Evolutionary conservation across 2,113 vertebrate genomes (phyloP), one percentile per base, ranked within the genome.

Genomic region (Seriola dumerili): DNA sequence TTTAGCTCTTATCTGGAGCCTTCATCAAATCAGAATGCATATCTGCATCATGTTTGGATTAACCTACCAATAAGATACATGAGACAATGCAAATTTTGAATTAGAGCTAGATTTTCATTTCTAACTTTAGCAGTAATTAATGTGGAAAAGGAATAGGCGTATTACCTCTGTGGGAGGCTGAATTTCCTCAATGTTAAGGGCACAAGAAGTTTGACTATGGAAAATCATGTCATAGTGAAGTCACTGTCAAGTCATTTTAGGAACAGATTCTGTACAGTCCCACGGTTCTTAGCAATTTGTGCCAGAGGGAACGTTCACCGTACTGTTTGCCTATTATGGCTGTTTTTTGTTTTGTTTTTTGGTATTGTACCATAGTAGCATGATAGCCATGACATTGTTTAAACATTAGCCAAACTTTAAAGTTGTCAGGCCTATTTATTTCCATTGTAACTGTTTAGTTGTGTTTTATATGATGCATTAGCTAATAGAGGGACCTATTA

Each of bases 161-260:
- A 61, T 4, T 14, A 44, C 34, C 7, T 69, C 71, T 81, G 86
- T 88, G 46, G 84, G 86, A 79, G 68, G 86, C 16, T 67, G 32
- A 17, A 63, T 74, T 81, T 78, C 82, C 73, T 84, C 59, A 61
- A 36, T 8, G 29, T 34, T 61, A 36, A 72, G 32, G 48, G 71
- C 29, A 64, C 59, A 44, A 14, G 9, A 75, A 9, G 54, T 59
- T 52, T 17, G 34, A 52, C n/a, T 4, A 23, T 66, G 86, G 84
- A 90, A 90, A 83, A 81, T 57, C 0, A 72, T 44, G 67, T 88
- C 59, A 85, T 68, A 65, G 54, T 78, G 12, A 65, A 48, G 48
- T 76, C 66, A 78, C 3, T 5, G 17, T 48, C 2, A 67, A 77
- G 61, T 89, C 23, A 86, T 83, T 76, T 55, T 5, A 52, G 54